Conservation (phyloP, 2,113 vertebrate genomes). For the Embiotoca jacksoni region DNA sequence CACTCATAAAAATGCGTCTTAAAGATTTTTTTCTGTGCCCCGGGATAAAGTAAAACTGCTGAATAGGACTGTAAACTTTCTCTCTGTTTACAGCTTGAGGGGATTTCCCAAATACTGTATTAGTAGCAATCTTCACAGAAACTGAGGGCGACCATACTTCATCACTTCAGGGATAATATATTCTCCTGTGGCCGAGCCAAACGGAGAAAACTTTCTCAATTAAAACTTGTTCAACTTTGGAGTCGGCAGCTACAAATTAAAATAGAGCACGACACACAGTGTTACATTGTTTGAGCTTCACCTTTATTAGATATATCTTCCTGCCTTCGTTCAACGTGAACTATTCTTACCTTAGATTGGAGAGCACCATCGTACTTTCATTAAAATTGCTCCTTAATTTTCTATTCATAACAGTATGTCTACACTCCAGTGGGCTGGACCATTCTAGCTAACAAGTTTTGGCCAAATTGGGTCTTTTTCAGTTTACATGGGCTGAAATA, state of each 20-base stretch:
- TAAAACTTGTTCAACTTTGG: neutral
- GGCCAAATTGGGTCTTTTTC: neutral
- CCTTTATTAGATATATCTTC: conserved; percentile 1
- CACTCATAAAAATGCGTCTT: neutral
- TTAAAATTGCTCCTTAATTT: no score
- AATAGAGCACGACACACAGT: neutral
- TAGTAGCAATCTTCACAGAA: neutral
- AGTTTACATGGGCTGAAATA: neutral
- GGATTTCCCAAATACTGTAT: conserved; percentile 35
- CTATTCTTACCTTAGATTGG: conserved; percentile 1
- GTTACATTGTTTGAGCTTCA: neutral
- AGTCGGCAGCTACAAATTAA: conserved; percentile 15
- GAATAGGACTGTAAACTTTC: conserved; percentile 4
- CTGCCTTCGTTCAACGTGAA: conserved; percentile 13
- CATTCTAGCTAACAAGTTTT: neutral
- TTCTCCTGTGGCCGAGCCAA: conserved; percentile 3
- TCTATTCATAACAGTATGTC: no score
- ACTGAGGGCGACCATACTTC: conserved; percentile 6
- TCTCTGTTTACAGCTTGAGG: conserved; percentile 16
- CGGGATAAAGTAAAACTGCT: neutral
- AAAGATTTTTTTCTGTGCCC: neutral
- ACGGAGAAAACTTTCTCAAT: conserved; percentile 13
- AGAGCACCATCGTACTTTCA: no score
- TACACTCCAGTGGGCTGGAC: neutral
- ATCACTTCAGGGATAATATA: conserved; percentile 25